These are phyloP conservation scores for Phorcus lineatus DNA, from an alignment of 2,888 invertebrate genomes.

Conservation along the genomic window DNA sequence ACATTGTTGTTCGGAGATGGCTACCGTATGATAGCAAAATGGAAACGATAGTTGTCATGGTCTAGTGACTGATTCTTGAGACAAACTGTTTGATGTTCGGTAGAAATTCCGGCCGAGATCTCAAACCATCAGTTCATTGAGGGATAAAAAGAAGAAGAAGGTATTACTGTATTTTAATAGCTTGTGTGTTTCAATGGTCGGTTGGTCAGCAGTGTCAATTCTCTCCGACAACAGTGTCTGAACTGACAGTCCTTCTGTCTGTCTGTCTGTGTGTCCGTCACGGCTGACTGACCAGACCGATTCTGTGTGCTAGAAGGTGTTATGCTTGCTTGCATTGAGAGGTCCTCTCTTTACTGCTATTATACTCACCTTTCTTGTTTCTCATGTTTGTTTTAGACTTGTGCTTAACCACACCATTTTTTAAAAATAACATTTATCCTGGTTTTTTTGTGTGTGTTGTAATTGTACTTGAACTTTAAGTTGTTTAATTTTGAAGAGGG, in stretches of 20 bases:
- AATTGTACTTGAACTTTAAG: too few relatives aligned
- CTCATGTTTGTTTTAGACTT: too few relatives aligned
- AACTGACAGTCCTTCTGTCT: neutral
- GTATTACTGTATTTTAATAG: conserved; percentile 1
- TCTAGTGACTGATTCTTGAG: neutral
- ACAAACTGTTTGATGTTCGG: conserved; percentile 7
- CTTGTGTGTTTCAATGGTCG: conserved; percentile 9
- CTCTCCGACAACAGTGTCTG: neutral
- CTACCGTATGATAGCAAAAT: neutral
- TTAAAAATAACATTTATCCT: too few relatives aligned
- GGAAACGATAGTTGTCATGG: neutral
- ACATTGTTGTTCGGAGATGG: neutral
- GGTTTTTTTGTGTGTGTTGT: too few relatives aligned
- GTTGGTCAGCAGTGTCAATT: neutral
- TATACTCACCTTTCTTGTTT: neutral
- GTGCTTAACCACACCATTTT: too few relatives aligned
- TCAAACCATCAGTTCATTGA: conserved; percentile 28
- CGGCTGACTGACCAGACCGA: neutral
- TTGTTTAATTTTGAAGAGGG: too few relatives aligned
- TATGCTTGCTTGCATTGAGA: neutral
- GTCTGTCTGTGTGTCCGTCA: neutral
- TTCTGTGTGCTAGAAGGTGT: neutral
- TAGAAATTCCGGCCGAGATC: conserved; percentile 27
- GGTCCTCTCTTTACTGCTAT: neutral
- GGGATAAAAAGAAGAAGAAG: conserved; percentile 25